These are phyloP conservation scores for Xestia c-nigrum DNA, from an alignment of 2,888 invertebrate genomes.

Conservation along the genomic window DNA sequence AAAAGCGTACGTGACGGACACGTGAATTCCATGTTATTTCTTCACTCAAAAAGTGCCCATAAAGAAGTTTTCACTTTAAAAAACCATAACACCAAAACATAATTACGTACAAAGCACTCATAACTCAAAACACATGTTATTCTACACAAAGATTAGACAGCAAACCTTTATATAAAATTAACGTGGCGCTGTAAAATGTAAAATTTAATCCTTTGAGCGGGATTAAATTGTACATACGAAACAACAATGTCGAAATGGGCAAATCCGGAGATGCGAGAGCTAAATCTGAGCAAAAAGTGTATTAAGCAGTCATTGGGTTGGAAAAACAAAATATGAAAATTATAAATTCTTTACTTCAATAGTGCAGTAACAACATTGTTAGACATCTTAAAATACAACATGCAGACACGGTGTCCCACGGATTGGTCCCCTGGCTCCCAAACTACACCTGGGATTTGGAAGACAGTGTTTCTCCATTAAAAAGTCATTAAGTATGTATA, in stretches of 20 bases:
- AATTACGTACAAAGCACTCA: constrained; percentile 34
- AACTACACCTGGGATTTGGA: background rate
- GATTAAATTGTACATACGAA: constrained; percentile 59
- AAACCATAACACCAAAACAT: constrained; percentile 12
- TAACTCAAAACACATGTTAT: constrained; percentile 46
- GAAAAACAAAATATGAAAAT: background rate
- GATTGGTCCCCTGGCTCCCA: background rate
- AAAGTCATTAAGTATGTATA: background rate
- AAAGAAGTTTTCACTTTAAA: background rate
- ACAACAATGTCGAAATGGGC: constrained; percentile 58
- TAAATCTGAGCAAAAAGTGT: constrained; percentile 47
- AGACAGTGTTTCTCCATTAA: background rate
- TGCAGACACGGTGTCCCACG: background rate
- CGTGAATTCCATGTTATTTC: too few relatives aligned
- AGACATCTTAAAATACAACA: background rate
- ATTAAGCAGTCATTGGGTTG: constrained; percentile 11
- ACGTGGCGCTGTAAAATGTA: constrained; percentile 52
- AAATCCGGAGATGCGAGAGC: constrained; percentile 51
- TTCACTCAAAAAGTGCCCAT: too few relatives aligned
- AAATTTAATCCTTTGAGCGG: constrained; percentile 61
- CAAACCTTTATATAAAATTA: constrained; percentile 55
- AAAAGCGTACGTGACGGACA: too few relatives aligned
- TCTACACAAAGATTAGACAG: constrained; percentile 49
- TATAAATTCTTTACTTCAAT: background rate
- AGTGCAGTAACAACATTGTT: background rate